Evolutionary conservation across 2,797 vertebrate species (phyloP).

Genomic region (Notolabrus celidotus): DNA sequence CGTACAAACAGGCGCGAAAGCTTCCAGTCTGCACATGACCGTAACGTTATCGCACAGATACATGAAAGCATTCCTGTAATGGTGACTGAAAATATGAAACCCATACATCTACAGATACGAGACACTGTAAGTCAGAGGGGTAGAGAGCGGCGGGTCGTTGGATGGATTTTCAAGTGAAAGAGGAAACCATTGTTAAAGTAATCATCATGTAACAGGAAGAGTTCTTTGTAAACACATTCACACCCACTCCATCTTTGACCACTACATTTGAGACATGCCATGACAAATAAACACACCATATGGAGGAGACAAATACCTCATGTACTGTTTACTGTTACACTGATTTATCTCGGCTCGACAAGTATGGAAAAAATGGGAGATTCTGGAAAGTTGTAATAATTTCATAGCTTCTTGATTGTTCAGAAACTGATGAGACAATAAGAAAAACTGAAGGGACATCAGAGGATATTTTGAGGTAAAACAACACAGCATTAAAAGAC

Average conservation of each 20-base stretch:
- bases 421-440: neutral
- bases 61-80: conserved; percentile 27
- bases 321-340: too few relatives aligned
- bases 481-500: too few relatives aligned
- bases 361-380: too few relatives aligned
- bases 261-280: conserved; percentile 9
- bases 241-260: neutral
- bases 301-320: neutral
- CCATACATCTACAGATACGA: conserved; percentile 5
- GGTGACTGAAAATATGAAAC: conserved; percentile 1
- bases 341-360: too few relatives aligned
- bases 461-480: too few relatives aligned
- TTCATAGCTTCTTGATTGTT: neutral
- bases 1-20: conserved; percentile 26
- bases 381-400: neutral
- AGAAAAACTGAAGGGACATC: too few relatives aligned
- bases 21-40: conserved; percentile 35
- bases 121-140: conserved; percentile 7
- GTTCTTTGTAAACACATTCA: conserved; percentile 26
- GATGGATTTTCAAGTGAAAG: conserved; percentile 31
- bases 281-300: conserved; percentile 8
- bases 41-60: conserved; percentile 18
- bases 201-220: conserved; percentile 41
- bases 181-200: conserved; percentile 29
- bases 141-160: neutral